Evolutionary conservation across 2,113 vertebrate genomes (phyloP).

Genomic region (Eubucco bourcierii): DNA sequence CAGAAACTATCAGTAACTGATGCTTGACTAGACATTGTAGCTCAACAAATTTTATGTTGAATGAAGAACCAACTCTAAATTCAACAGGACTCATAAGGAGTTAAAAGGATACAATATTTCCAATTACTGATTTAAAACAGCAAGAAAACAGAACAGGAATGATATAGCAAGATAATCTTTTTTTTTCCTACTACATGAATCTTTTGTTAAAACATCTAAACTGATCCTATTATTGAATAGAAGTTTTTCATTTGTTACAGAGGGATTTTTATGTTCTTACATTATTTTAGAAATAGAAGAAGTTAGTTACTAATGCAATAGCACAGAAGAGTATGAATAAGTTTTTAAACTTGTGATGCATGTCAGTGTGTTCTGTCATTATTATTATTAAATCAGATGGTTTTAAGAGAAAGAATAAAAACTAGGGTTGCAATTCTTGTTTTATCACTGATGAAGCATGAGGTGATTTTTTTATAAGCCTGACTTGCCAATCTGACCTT

Average conservation of each 20-base stretch:
- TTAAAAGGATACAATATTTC: background rate
- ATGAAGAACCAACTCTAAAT: background rate
- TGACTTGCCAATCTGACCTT: conserved; percentile 34
- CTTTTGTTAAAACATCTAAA: background rate
- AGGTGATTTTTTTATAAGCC: conserved; percentile 29
- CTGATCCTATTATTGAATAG: background rate
- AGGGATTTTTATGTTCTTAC: background rate
- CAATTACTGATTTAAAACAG: background rate
- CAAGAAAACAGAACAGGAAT: background rate
- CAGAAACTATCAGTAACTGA: background rate
- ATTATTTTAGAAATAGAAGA: background rate
- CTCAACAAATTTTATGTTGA: background rate
- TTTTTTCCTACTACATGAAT: background rate
- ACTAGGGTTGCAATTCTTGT: background rate
- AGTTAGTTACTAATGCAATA: background rate
- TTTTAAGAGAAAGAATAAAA: conserved; percentile 35
- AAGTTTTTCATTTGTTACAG: background rate
- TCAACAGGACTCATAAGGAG: background rate
- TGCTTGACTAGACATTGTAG: background rate
- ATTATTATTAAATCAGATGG: conserved; percentile 13
- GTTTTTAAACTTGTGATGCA: background rate
- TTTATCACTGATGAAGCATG: conserved; percentile 9
- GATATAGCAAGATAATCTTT: background rate
- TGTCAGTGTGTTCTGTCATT: conserved; percentile 2
- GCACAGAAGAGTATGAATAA: background rate